phyloP scores from a whole-genome alignment of 2,888 invertebrate genomes.

The Epinotia brunnichana region DNA sequence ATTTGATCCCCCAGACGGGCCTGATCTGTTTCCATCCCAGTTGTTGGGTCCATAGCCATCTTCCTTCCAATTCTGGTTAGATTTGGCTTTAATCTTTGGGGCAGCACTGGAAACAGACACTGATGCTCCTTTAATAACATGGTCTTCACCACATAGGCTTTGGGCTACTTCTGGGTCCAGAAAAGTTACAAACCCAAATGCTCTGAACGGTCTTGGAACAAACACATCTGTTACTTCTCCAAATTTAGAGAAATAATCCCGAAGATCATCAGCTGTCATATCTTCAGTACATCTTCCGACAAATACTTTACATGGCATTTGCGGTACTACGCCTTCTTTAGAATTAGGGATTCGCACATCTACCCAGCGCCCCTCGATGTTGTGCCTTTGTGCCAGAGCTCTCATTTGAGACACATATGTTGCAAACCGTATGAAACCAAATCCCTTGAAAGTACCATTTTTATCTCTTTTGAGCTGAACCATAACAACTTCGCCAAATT shows the following conservation, averaged over 20 bases:
- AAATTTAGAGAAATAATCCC: conserved; percentile 94
- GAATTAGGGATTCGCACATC: conserved; percentile 99
- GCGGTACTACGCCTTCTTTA: conserved; percentile 93
- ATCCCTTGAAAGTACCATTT: conserved; percentile 98
- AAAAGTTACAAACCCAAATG: conserved; percentile 97
- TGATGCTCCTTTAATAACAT: conserved; percentile 95
- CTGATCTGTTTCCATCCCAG: conserved; percentile 78
- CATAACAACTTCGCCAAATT: conserved; percentile 99
- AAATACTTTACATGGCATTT: conserved; percentile 96
- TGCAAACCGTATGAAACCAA: conserved; percentile 98
- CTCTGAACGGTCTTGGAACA: conserved; percentile 96
- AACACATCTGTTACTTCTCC: conserved; percentile 98
- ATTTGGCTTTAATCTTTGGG: conserved; percentile 88
- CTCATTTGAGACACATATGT: conserved; percentile 98
- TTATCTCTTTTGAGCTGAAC: conserved; percentile 97
- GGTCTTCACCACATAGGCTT: conserved; percentile 95
- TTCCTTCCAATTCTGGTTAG: conserved; percentile 81
- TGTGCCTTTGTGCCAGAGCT: conserved; percentile 96
- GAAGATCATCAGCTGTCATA: conserved; percentile 93
- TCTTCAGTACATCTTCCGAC: conserved; percentile 97
- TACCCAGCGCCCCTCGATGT: conserved; percentile 99
- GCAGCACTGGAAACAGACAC: conserved; percentile 95
- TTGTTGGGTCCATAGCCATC: conserved; percentile 70
- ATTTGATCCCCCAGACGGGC: conserved; percentile 66
- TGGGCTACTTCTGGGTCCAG: conserved; percentile 96